Conservation (phyloP, 2,113 vertebrate species). For the Caracal caracal region DNA sequence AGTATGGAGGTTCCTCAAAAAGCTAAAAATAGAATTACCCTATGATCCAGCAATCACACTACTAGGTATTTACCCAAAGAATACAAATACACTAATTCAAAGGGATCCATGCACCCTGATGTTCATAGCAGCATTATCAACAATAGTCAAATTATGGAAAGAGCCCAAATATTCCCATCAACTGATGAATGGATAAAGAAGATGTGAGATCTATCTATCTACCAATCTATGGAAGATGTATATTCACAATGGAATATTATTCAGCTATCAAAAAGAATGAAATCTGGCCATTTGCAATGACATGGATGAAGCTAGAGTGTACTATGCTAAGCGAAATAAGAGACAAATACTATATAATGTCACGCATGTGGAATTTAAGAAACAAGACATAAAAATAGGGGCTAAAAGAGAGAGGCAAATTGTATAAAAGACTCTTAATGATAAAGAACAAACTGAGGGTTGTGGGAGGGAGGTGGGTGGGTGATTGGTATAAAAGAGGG, state of each 20-base stretch:
- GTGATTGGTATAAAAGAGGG: not conserved
- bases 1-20: not conserved
- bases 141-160: not conserved
- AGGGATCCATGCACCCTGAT: not conserved
- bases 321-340: not conserved
- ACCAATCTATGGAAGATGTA: not conserved
- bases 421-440: not conserved
- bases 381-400: not conserved
- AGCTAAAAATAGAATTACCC: not conserved
- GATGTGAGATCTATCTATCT: not conserved
- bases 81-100: not conserved
- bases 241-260: not conserved
- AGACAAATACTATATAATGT: not conserved
- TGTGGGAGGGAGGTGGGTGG: not conserved
- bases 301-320: not conserved
- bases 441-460: not conserved
- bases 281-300: not conserved
- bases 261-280: not conserved
- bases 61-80: not conserved
- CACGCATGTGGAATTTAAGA: not conserved
- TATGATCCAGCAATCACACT: not conserved
- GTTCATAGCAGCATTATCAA: not conserved
- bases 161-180: not conserved
- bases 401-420: not conserved
- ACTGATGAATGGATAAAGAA: not conserved